These are phyloP conservation scores for Osmoderma eremita DNA, from an alignment of 2,888 invertebrate genomes.

Conservation along the genomic window DNA sequence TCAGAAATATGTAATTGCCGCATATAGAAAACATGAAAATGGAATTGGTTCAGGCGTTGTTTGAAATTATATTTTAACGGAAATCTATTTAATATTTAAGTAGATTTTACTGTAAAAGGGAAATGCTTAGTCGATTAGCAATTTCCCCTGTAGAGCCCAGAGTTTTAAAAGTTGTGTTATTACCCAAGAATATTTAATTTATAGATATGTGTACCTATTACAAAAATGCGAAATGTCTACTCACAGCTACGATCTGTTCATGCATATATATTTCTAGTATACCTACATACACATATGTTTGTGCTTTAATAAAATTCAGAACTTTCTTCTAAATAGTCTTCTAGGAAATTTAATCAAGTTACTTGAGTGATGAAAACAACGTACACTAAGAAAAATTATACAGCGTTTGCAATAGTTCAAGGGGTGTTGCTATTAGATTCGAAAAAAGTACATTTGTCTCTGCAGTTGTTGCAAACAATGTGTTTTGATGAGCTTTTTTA, in stretches of 20 bases:
- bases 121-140: constrained; percentile 6
- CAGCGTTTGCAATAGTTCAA: too few relatives aligned
- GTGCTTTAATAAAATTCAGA: too few relatives aligned
- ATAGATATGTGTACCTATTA: too few relatives aligned
- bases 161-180: not conserved
- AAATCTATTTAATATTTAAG: constrained; percentile 16
- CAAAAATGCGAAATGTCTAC: too few relatives aligned
- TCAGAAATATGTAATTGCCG: not conserved
- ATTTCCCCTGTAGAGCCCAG: not conserved
- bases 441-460: too few relatives aligned
- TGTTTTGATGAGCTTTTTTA: too few relatives aligned
- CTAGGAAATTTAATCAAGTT: not conserved
- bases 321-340: not conserved
- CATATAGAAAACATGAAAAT: not conserved
- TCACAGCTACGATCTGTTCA: too few relatives aligned
- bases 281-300: too few relatives aligned
- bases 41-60: not conserved
- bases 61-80: constrained; percentile 19
- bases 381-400: too few relatives aligned
- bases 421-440: too few relatives aligned
- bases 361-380: too few relatives aligned
- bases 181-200: not conserved
- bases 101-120: constrained; percentile 5
- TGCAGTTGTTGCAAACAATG: too few relatives aligned
- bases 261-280: constrained; percentile 8